phyloP scores from a whole-genome alignment of 2,113 vertebrate genomes.

The Callipepla californica region DNA sequence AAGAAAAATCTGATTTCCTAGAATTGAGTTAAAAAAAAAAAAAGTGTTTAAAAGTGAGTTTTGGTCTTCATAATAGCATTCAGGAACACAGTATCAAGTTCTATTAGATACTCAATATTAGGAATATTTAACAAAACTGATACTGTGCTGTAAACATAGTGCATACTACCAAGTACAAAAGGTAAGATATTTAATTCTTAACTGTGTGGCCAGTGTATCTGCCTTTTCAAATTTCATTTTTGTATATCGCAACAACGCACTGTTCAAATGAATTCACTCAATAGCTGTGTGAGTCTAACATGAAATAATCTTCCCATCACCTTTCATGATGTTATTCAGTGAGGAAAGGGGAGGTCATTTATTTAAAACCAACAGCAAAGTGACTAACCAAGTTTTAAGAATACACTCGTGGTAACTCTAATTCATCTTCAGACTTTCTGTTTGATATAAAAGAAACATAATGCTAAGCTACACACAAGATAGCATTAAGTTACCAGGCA shows the following conservation, averaged over 20 bases:
- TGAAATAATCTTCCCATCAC: neutral
- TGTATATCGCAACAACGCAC: neutral
- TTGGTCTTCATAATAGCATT: neutral
- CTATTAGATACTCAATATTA: neutral
- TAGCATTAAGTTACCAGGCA: slow-evolving; percentile 84
- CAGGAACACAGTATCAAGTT: neutral
- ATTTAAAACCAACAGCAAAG: neutral
- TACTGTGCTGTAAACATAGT: neutral
- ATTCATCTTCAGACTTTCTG: neutral
- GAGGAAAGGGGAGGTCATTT: neutral
- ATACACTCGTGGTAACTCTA: neutral
- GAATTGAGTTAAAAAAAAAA: neutral
- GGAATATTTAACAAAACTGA: neutral
- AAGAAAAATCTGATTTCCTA: neutral
- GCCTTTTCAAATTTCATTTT: neutral
- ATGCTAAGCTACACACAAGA: neutral
- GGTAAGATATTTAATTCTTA: neutral
- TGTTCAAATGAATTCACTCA: neutral
- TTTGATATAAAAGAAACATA: neutral
- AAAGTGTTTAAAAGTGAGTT: neutral
- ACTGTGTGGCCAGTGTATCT: neutral
- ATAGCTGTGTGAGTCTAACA: neutral
- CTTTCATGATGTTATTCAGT: neutral
- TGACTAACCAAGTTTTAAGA: neutral
- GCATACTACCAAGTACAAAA: neutral